phyloP scores from a whole-genome alignment of 2,113 vertebrate species.

The Phalacrocorax pelagicus region DNA sequence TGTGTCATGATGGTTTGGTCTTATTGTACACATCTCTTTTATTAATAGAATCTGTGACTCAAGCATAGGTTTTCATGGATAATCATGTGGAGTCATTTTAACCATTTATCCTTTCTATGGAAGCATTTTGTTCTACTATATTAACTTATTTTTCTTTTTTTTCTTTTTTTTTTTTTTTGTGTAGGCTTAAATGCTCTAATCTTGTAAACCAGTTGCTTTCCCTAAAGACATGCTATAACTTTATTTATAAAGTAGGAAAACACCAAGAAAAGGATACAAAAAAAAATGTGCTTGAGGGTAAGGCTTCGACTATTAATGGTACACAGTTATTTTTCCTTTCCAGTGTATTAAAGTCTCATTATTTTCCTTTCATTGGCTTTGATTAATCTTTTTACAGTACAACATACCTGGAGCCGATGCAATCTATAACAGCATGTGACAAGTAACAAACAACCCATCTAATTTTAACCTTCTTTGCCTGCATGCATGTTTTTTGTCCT shows the following conservation, averaged over 20 bases:
- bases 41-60: not conserved
- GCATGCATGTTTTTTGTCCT: not conserved
- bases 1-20: not conserved
- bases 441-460: not conserved
- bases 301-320: not conserved
- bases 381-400: not conserved
- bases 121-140: not conserved
- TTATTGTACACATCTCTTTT: not conserved
- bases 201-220: not conserved
- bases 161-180: not conserved
- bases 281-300: not conserved
- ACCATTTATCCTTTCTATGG: not conserved
- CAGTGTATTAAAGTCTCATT: not conserved
- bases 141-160: not conserved
- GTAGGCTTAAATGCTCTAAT: not conserved
- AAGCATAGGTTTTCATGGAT: not conserved
- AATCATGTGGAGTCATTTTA: not conserved
- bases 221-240: not conserved
- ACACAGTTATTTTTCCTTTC: not conserved
- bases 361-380: not conserved
- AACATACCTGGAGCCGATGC: not conserved
- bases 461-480: slow-evolving; percentile 11
- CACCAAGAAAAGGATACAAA: not conserved
- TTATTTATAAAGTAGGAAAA: not conserved
- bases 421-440: not conserved